A percentile compares a stretch with the other conserved stretches of the same genome.
Evolutionary conservation across 2,797 vertebrate species (phyloP).

Genomic region (Oceanodroma leucorhoa): DNA sequence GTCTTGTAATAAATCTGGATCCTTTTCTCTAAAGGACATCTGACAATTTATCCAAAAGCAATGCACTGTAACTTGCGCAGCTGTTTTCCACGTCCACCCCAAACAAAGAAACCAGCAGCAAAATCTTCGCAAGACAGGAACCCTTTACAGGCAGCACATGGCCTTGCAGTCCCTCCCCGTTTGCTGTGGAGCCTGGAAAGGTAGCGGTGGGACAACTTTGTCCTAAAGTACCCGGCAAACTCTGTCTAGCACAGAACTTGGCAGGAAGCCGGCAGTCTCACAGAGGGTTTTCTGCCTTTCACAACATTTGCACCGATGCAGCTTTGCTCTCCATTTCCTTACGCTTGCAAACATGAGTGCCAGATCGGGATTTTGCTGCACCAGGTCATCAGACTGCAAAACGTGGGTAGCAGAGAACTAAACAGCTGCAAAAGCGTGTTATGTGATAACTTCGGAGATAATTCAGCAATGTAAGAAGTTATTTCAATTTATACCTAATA

Average conservation of each 20-base stretch:
- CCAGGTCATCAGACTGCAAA: not conserved
- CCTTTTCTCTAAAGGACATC: not conserved
- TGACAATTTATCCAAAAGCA: not conserved
- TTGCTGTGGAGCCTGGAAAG: not conserved
- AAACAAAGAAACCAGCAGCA: not conserved
- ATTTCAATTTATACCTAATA: not conserved
- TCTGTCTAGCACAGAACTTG: not conserved
- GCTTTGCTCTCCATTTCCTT: not conserved
- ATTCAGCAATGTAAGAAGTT: not conserved
- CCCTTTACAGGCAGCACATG: not conserved
- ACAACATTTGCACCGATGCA: not conserved
- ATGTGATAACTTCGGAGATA: not conserved
- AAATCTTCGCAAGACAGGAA: rapidly evolving
- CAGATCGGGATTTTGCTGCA: not conserved
- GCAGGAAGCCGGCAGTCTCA: not conserved
- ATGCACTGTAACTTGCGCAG: rapidly evolving
- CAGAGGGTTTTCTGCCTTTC: not conserved
- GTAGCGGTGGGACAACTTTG: rapidly evolving
- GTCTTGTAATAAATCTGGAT: not conserved
- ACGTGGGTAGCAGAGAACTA: not conserved
- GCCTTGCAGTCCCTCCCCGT: not conserved
- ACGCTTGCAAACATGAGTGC: not conserved
- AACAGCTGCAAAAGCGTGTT: rapidly evolving
- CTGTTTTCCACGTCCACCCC: not conserved
- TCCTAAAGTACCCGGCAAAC: not conserved